Percentiles rank a stretch among this genome's conserved stretches.
Evolutionary conservation across 2,888 invertebrate species (phyloP).

Genomic region (Drosophila pseudotakahashii): DNA sequence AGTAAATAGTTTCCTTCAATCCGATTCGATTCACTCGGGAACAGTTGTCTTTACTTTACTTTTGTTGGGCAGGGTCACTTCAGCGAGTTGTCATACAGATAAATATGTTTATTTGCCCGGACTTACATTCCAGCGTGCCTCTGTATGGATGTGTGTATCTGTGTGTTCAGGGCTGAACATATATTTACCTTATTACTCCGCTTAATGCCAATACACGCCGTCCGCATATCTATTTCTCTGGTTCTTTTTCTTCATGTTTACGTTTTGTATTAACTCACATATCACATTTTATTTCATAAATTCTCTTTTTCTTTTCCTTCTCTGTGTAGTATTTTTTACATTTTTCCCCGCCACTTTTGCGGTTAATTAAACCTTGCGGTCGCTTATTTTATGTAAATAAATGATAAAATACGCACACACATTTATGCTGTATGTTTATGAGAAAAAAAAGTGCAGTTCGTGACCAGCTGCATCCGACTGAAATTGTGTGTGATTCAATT

Average conservation of each 20-base stretch:
- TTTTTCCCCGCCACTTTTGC: conserved; percentile 43
- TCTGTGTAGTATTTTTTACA: conserved; percentile 1
- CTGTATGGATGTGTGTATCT: conserved; percentile 3
- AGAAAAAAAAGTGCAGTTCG: conserved; percentile 15
- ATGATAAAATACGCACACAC: conserved; percentile 41
- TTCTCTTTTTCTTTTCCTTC: conserved; percentile 18
- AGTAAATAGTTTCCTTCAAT: not conserved
- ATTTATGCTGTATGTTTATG: not conserved
- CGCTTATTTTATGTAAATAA: conserved; percentile 57
- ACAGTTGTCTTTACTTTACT: conserved; percentile 8
- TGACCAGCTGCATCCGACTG: conserved; percentile 27
- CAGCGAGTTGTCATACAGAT: conserved; percentile 34
- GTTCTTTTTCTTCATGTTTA: conserved; percentile 45
- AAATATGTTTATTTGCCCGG: conserved; percentile 24
- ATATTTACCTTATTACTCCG: conserved; percentile 50
- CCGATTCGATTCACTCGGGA: conserved; percentile 5
- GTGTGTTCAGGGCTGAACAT: conserved; percentile 25
- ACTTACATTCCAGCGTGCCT: conserved; percentile 1
- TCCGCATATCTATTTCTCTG: conserved; percentile 35
- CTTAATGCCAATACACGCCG: conserved; percentile 35
- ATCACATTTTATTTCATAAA: conserved; percentile 42
- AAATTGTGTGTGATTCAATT: conserved; percentile 26
- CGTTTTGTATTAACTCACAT: conserved; percentile 53
- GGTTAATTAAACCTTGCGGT: conserved; percentile 63
- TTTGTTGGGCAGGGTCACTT: conserved; percentile 25